phyloP scores from a whole-genome alignment of 2,113 vertebrate genomes.

The Trichomycterus rosablanca region DNA sequence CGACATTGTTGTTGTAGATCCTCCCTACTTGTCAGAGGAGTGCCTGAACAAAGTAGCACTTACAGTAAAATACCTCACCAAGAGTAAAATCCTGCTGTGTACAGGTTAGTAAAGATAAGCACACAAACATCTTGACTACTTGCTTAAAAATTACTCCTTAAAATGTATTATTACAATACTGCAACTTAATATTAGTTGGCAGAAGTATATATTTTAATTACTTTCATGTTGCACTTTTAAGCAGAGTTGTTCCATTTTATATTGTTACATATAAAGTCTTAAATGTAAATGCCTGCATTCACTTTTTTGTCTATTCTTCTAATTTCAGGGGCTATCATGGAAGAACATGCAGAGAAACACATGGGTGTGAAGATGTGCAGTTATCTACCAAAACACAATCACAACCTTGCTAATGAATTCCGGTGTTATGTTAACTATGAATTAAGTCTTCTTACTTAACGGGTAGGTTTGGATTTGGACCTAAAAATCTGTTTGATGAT shows the following conservation, averaged over 20 bases:
- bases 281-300: too few species aligned
- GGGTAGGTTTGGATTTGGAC: conserved; percentile 3
- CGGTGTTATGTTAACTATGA: conserved; percentile 86
- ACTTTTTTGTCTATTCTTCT: too few species aligned
- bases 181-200: too few species aligned
- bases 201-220: too few species aligned
- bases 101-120: conserved; percentile 71
- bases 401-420: conserved; percentile 90
- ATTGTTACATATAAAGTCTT: too few species aligned
- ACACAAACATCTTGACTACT: too few species aligned
- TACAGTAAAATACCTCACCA: conserved; percentile 81
- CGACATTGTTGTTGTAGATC: conserved; percentile 87
- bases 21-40: conserved; percentile 88
- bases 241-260: too few species aligned
- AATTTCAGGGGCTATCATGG: conserved; percentile 82
- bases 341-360: conserved; percentile 70
- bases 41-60: conserved; percentile 84
- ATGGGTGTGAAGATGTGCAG: conserved; percentile 79
- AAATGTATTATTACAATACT: too few species aligned
- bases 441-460: conserved; percentile 68
- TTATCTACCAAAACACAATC: conserved; percentile 83
- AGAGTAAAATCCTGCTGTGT: conserved; percentile 86
- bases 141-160: too few species aligned
- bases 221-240: too few species aligned
- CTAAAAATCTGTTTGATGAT: background rate